Conservation (phyloP, 2,797 vertebrate genomes). For the Loris lydekkerianus region DNA sequence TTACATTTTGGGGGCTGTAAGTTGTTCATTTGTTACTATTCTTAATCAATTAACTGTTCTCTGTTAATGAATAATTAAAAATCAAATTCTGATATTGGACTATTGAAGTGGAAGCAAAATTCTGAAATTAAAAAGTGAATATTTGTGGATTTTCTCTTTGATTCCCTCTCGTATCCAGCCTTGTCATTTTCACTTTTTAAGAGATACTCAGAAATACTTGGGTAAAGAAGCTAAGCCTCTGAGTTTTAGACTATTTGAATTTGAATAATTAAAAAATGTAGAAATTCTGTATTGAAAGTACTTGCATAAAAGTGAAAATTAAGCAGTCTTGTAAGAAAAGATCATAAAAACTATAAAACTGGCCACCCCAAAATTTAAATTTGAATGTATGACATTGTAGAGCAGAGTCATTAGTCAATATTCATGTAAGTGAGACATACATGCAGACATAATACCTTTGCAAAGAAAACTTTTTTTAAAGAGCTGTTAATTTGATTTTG, state of each 20-base stretch:
- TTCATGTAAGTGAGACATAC: background rate
- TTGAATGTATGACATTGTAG: background rate
- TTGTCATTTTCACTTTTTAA: conserved; percentile 19
- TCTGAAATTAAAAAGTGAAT: background rate
- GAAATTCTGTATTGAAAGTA: conserved; percentile 29
- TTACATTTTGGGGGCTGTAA: conserved; percentile 50
- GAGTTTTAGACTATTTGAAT: conserved; percentile 9
- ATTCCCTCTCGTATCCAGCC: background rate
- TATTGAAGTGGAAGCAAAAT: conserved; percentile 50
- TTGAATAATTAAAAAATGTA: background rate
- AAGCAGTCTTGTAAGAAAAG: background rate
- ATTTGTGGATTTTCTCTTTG: conserved; percentile 51
- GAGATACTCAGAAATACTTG: background rate
- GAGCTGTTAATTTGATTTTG: conserved; percentile 28
- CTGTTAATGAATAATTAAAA: conserved; percentile 70
- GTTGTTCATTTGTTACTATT: conserved; percentile 57
- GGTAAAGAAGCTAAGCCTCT: background rate
- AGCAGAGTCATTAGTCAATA: background rate
- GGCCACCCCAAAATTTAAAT: conserved; percentile 38
- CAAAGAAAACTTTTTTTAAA: background rate
- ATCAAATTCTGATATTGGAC: conserved; percentile 53
- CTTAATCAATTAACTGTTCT: conserved; percentile 62
- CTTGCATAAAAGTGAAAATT: conserved; percentile 1
- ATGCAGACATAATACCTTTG: background rate
- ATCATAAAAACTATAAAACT: conserved; percentile 47